Conservation (phyloP, 2,797 vertebrate species). For the Coregonus sp. region DNA sequence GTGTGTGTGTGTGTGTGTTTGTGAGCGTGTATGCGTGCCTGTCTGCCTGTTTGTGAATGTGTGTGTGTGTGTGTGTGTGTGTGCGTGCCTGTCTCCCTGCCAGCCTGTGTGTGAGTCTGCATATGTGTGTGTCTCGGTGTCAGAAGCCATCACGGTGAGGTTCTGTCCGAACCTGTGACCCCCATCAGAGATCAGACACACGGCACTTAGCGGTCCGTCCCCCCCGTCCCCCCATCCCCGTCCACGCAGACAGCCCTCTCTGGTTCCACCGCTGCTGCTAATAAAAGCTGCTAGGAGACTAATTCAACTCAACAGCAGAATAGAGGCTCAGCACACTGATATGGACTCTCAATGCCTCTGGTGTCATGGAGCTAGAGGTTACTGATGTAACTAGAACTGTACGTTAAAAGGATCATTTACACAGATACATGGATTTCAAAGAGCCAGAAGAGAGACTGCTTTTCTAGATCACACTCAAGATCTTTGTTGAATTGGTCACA, state of each 20-base stretch:
- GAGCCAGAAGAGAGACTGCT: no score
- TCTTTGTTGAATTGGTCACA: no score
- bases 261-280: slow-evolving; percentile 68
- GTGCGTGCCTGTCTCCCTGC: slow-evolving; percentile 19
- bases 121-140: slow-evolving; percentile 52
- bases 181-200: slow-evolving; percentile 72
- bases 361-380: background rate
- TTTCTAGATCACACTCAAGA: no score
- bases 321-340: slow-evolving; percentile 55
- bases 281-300: slow-evolving; percentile 69
- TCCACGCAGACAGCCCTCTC: slow-evolving; percentile 66
- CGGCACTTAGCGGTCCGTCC: slow-evolving; percentile 60
- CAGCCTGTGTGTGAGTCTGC: slow-evolving; percentile 15
- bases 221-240: slow-evolving; percentile 11
- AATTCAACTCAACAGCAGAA: slow-evolving; percentile 71
- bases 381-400: background rate
- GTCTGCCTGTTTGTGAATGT: slow-evolving; percentile 22
- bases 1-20: slow-evolving; percentile 23
- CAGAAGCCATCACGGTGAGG: slow-evolving; percentile 79
- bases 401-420: background rate
- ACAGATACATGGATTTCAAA: background rate
- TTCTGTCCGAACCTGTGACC: slow-evolving; percentile 74
- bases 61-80: slow-evolving; percentile 32
- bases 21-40: slow-evolving; percentile 15
- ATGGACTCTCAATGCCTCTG: slow-evolving; percentile 6